phyloP scores from a whole-genome alignment of 2,797 vertebrate species.

The Melanotaenia pygmaea region DNA sequence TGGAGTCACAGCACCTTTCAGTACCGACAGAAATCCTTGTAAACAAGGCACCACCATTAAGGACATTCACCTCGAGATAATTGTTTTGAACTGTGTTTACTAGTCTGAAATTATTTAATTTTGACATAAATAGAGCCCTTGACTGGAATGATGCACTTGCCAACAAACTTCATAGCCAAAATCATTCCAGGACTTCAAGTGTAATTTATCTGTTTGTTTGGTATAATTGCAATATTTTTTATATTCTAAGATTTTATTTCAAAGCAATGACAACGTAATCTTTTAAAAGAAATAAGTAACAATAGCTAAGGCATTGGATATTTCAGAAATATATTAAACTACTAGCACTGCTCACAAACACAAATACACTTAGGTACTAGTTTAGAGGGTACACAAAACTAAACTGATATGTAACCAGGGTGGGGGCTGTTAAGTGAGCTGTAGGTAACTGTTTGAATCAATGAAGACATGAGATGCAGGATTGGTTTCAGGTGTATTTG shows the following conservation, averaged over 20 bases:
- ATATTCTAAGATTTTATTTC: background rate
- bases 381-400: background rate
- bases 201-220: conserved; percentile 10
- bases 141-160: conserved; percentile 8
- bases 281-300: background rate
- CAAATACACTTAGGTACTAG: too few species aligned
- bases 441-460: background rate
- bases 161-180: background rate
- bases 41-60: conserved; percentile 33
- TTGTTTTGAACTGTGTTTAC: conserved; percentile 13
- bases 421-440: background rate
- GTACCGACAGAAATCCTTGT: conserved; percentile 25
- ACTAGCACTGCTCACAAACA: background rate
- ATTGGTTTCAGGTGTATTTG: background rate
- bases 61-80: conserved; percentile 5
- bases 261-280: background rate
- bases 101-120: conserved; percentile 10
- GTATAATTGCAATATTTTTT: background rate
- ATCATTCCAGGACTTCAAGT: conserved; percentile 1
- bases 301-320: background rate
- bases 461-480: background rate
- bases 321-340: background rate
- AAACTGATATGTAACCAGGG: background rate
- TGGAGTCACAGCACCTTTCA: conserved; percentile 52
- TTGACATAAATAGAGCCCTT: conserved; percentile 9